phyloP scores from a whole-genome alignment of 2,888 invertebrate species.

The Cepaea hortensis region DNA sequence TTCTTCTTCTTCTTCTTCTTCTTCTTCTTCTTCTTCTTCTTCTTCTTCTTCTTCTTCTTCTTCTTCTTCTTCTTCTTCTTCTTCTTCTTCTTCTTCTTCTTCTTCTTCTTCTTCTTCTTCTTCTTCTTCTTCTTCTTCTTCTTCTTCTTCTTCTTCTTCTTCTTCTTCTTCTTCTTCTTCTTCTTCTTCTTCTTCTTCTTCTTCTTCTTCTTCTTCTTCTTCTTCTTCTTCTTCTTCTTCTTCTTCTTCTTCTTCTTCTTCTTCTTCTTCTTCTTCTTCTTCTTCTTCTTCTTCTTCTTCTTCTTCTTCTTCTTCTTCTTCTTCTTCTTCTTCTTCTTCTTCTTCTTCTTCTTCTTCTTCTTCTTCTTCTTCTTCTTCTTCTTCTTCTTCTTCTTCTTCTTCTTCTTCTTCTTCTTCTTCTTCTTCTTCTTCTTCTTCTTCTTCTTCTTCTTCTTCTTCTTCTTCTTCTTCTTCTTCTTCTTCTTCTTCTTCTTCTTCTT shows the following conservation, averaged over 20 bases:
- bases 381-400: neutral
- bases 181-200: constrained; percentile 15
- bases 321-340: constrained; percentile 19
- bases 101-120: neutral
- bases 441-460: constrained; percentile 20
- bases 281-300: neutral
- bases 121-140: neutral
- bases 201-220: constrained; percentile 3
- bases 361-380: constrained; percentile 1
- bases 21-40: too few relatives aligned
- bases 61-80: too few relatives aligned
- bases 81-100: neutral
- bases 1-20: too few relatives aligned
- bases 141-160: constrained; percentile 1
- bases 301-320: neutral
- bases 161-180: constrained; percentile 15
- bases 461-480: constrained; percentile 23
- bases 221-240: constrained; percentile 2
- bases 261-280: neutral
- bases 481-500: constrained; percentile 12
- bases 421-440: constrained; percentile 9
- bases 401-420: neutral
- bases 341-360: constrained; percentile 15
- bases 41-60: too few relatives aligned
- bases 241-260: neutral